Conservation (phyloP, 2,797 vertebrate species). For the Rhinella marina region DNA sequence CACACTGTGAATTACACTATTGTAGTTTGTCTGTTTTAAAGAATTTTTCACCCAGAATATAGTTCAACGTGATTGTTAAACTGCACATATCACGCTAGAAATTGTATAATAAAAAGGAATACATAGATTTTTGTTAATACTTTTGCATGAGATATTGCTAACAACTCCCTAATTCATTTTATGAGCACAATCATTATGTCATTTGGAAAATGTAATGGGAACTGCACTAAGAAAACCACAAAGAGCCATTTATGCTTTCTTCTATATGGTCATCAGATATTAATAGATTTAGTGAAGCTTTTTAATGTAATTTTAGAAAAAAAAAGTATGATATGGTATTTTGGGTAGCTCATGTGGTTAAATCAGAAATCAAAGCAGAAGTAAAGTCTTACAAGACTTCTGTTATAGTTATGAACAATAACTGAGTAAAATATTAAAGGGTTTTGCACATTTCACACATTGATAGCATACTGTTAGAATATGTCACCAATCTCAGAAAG, state of each 20-base stretch:
- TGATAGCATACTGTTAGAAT: no score
- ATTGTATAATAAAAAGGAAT: background rate
- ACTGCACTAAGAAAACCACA: constrained; percentile 18
- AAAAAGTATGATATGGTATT: background rate
- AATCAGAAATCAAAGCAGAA: constrained; percentile 7
- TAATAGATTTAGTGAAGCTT: constrained; percentile 13
- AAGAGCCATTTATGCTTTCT: constrained; percentile 28
- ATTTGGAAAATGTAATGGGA: constrained; percentile 45
- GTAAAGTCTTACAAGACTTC: background rate
- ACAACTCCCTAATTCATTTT: constrained; percentile 9
- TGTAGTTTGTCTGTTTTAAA: background rate
- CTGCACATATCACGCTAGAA: background rate
- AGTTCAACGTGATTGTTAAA: background rate
- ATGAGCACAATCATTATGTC: constrained; percentile 13
- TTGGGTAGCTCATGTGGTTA: constrained; percentile 25
- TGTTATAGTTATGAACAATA: background rate
- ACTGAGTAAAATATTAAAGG: background rate
- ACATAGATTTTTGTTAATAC: background rate
- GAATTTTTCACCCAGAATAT: background rate
- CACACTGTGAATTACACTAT: constrained; percentile 10
- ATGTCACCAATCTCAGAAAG: no score
- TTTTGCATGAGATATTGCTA: background rate
- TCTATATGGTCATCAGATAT: constrained; percentile 35
- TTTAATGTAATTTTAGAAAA: constrained; percentile 14
- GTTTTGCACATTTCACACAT: no score